Evolutionary conservation across 2,797 vertebrate species (phyloP), one percentile per base, ranked within the genome.

Genomic region (Xiphophorus birchmanni): DNA sequence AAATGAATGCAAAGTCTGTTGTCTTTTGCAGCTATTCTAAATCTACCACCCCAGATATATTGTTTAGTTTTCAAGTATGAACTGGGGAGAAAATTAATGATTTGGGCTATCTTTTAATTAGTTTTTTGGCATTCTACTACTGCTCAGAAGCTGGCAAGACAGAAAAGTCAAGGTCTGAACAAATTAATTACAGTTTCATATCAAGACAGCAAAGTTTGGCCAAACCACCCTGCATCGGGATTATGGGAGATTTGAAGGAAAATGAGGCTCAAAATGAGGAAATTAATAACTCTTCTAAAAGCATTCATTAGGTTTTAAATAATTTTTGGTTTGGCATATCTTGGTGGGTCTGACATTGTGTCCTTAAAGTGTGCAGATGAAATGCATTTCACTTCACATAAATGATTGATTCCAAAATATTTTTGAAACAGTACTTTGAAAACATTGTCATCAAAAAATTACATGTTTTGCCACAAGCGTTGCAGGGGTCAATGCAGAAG

Each of bases 51-150:
- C 65, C 32, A 79, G 78, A 81, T 86, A 83, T 84, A 67, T 73
- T 63, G 72, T 81, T 91, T 78, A 56, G 65, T 78, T 85, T 90
- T 84, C 65, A 84, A 76, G 50, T 85, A 69, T 58, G 67, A 47
- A 85, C 81, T 79, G 56, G 82, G 84, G 83, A 87, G 75, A 84
- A 91, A 91, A 94, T 90, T 82, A 90, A 87, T 92, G 84, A 78
- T 75, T 71, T 75, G 56, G 80, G 83, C 88, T 94, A 93, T 94
- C 93, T 94, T 94, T 94, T 94, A 94, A 94, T 94, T 93, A 90
- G 84, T 82, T 83, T 84, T 82, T 88, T 80, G 75, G 74, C 73
- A 73, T 91, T 86, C 72, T 42, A 73, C 78, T 87, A 56, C 92
- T 85, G 74, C 80, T 87, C 73, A 84, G 91, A 93, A 82, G 79